Evolutionary conservation across 2,797 vertebrate species (phyloP).

Genomic region (Onychomys arenicola): DNA sequence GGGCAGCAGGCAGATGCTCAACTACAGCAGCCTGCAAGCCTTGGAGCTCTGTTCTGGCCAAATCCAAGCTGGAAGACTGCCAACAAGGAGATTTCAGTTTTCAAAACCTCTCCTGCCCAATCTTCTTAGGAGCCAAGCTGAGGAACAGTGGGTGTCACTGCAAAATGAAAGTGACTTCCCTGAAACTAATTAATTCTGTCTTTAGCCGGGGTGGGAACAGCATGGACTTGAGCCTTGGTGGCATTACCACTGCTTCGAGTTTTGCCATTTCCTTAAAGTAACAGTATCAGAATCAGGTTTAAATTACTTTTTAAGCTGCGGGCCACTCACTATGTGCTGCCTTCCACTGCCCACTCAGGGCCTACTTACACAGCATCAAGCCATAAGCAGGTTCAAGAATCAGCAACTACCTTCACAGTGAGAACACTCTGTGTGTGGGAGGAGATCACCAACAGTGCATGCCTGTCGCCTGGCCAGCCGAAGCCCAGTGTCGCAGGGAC

Average conservation of each 20-base stretch:
- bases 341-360: neutral
- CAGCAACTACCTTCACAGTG: neutral
- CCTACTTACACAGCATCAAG: neutral
- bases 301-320: neutral
- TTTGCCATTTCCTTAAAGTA: conserved; percentile 40
- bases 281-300: neutral
- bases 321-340: neutral
- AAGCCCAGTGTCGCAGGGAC: conserved; percentile 87
- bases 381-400: neutral
- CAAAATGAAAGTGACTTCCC: conserved; percentile 22
- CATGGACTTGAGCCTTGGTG: neutral
- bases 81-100: neutral
- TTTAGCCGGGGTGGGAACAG: neutral
- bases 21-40: neutral
- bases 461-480: conserved; percentile 63
- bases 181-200: neutral
- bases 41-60: neutral
- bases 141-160: conserved; percentile 5
- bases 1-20: neutral
- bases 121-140: neutral
- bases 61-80: neutral
- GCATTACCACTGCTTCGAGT: neutral
- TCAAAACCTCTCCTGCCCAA: neutral
- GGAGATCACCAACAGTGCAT: conserved; percentile 90
- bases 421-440: conserved; percentile 85